Evolutionary conservation across 1,140 invertebrate species (phyloP), one percentile per base, ranked within the genome.

Genomic region (Sycobia sp.): DNA sequence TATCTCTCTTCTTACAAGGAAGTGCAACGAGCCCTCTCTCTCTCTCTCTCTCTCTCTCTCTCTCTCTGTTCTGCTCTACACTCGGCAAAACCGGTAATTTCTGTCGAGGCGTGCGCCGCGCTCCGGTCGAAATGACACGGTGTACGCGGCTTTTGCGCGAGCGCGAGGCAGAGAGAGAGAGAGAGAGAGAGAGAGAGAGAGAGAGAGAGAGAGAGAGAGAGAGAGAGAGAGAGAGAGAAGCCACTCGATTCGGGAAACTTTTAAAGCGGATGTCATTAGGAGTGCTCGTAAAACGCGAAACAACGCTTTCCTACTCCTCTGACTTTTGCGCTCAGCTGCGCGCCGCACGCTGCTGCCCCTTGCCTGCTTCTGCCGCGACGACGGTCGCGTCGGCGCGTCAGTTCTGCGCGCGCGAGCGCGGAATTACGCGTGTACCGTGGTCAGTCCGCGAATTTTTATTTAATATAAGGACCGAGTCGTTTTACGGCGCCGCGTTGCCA

Each of bases 241-340:
- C 25, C 36, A 51, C 49, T 53, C 49, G 58, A 61, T 61, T 61
- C 58, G 50, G 58, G 58, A 43, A 61, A 59, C 38, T 61, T 61
- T 61, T 53, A 61, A 51, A 53, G 58, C 57, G 57, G 57, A 59
- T 59, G 57, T 59, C 46, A 50, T 59, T 59, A 59, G 14, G 46
- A 32, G 46, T 7, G 46, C 20, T 59, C 57, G 32, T 59, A 59
- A 59, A 59, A 38, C 9, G 34, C 34, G 34, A 58, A 58, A 49
- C 57, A 59, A 50, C 46, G 25, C 38, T 49, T 47, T 47, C 44
- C 41, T 16, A 36, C 27, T 46, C n/a, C 18, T 22, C 1, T 46
- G 22, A 44, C 18, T 11, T 39, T 22, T 22, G 41, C 54, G 29
- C 34, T 36, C 20, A 34, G 20, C 50, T 36, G n/a, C n/a, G n/a